Evolutionary conservation across 1,140 invertebrate species (phyloP), one percentile per base, ranked within the genome.

Genomic region (Megathymus violae): DNA sequence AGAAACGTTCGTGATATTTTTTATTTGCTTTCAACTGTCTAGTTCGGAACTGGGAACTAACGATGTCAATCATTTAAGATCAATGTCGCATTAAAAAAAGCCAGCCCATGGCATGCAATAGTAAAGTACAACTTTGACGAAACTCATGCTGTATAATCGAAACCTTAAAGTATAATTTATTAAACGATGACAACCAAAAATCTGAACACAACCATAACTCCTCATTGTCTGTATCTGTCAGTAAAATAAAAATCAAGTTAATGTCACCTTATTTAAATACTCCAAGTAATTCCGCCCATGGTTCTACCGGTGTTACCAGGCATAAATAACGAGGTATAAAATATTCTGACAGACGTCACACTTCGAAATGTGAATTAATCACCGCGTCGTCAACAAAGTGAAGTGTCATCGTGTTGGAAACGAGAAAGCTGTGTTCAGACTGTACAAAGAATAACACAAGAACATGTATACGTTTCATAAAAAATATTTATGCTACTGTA

Each of bases 281-380:
- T 56, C 51, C 38, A 19, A 43, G 40, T 43, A 54, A 56, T 44
- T 56, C 40, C 52, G n/a, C 52, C 52, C 40, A 56, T 40, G 52
- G 40, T 41, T 54, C 52, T 56, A 56, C 52, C 52, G 40, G 52
- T 47, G 54, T 46, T 46, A 25, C 62, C 43, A 56, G 27, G 43
- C 64, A 68, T 65, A 71, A 71, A 68, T 71, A 68, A 61, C 58
- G 41, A 46, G 38, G 62, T 44, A 65, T 67, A 76, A 74, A 75
- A 74, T 69, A 74, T 77, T 67, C 69, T 64, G 64, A 71, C 59
- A 52, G 64, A 51, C 64, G 65, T 64, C 67, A 60, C 68, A 71
- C 67, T 67, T 64, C 62, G 50, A 69, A 78, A 75, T 76, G 71
- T 80, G 76, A 80, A 80, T 80, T 80, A 80, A 80, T 80, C 78